Evolutionary conservation across 2,113 vertebrate species (phyloP), one percentile per base, ranked within the genome.

Genomic region (Typhlomys cinereus): DNA sequence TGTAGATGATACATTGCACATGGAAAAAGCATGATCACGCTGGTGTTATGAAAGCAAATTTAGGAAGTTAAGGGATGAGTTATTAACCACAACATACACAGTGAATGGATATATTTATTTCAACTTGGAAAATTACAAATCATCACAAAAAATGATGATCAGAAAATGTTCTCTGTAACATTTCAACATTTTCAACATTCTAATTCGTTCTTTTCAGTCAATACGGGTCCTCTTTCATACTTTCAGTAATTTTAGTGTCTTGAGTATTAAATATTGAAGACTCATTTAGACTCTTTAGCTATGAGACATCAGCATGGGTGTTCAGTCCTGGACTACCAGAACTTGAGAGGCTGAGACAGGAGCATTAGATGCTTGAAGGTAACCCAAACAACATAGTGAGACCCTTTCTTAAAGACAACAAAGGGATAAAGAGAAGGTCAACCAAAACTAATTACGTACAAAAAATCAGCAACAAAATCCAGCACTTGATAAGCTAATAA

Each of bases 41-140:
- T 64, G 7, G 15, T 39, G 57, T 83, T 83, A 41, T 31, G 57
- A n/a, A 94, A 95, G 66, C 13, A 89, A 80, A 76, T 87, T 93
- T 80, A 70, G 85, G 90, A 95, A 96, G 80, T 69, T 89, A 61
- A 86, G 62, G 71, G 50, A 70, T 76, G 54, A 91, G 46, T 52
- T 86, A 34, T 52, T 75, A 91, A 92, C 62, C 73, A 59, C 69
- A 46, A 73, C 46, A 85, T 0, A 0, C 59, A 48, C 31, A 69
- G n/a, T 18, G 50, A 48, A 48, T 61, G 27, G 34, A 59, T 36
- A 29, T 12, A 44, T 23, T 12, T 21, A 74, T n/a, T 89, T 81
- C 90, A 67, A 12, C 18, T 21, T 34, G 50, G n/a, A 71, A 75
- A 66, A 25, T 73, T 41, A 27, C 8, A 71, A 59, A 74, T 89